These are phyloP conservation scores for Amphipoea lucens DNA, from an alignment of 2,888 invertebrate genomes.

Conservation along the genomic window DNA sequence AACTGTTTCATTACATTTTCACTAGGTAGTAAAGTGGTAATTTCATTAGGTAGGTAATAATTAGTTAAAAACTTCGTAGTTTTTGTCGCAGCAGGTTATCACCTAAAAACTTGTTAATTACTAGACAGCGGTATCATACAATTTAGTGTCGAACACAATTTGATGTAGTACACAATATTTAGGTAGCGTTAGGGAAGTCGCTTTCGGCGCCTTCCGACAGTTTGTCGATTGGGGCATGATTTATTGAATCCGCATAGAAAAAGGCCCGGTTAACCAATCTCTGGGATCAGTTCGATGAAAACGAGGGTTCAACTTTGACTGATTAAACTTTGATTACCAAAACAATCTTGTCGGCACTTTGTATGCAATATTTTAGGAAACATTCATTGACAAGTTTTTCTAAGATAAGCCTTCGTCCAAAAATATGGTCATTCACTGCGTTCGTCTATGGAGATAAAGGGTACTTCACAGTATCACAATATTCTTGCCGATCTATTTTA, in stretches of 20 bases:
- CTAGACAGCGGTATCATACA: not conserved
- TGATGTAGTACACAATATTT: not conserved
- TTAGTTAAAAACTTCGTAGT: slow-evolving; percentile 8
- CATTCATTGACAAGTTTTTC: not conserved
- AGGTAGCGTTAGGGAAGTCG: not conserved
- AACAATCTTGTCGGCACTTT: not conserved
- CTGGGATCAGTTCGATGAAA: slow-evolving; percentile 21
- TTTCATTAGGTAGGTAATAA: slow-evolving; percentile 7
- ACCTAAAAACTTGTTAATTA: slow-evolving; percentile 5
- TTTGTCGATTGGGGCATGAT: slow-evolving; percentile 20
- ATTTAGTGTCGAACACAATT: not conserved
- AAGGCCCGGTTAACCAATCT: slow-evolving; percentile 19
- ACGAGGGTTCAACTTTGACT: slow-evolving; percentile 4
- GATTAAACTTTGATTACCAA: slow-evolving; percentile 17
- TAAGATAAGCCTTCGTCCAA: not conserved
- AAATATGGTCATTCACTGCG: not conserved
- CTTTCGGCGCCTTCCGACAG: not conserved
- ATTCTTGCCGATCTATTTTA: not conserved
- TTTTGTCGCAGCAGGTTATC: not conserved
- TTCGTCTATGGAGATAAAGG: not conserved
- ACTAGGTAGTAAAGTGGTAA: not conserved
- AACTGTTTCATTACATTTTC: not conserved
- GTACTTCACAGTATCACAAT: not conserved
- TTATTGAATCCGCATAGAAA: slow-evolving; percentile 15
- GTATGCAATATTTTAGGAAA: not conserved